These are phyloP conservation scores for Artibeus lituratus DNA, from an alignment of 2,797 vertebrate species.

Conservation along the genomic window DNA sequence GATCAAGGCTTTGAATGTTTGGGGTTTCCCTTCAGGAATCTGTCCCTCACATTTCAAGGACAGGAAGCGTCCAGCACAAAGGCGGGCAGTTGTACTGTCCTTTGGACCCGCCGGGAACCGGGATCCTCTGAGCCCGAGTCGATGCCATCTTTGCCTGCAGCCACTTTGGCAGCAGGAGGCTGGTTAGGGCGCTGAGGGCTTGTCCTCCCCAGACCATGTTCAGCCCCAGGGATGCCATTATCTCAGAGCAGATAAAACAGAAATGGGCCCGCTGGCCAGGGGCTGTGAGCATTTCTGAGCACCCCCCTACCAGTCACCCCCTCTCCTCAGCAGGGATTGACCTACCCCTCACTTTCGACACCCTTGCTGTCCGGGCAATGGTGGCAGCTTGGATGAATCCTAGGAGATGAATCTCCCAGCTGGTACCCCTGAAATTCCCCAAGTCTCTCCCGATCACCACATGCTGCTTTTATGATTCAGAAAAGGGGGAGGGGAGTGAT, in stretches of 20 bases:
- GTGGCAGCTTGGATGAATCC: not conserved
- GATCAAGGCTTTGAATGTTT: not conserved
- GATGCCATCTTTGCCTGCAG: not conserved
- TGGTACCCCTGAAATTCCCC: not conserved
- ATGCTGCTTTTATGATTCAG: not conserved
- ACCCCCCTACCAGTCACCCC: not conserved
- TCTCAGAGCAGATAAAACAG: not conserved
- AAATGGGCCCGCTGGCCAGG: not conserved
- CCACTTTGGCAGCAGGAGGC: accelerated
- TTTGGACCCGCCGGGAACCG: not conserved
- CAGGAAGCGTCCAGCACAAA: not conserved
- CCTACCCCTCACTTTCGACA: not conserved
- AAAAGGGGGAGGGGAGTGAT: not conserved
- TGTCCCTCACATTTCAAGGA: not conserved
- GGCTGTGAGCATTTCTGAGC: not conserved
- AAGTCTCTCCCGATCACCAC: not conserved
- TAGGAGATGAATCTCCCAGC: not conserved
- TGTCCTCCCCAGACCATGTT: not conserved
- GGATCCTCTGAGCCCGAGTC: accelerated
- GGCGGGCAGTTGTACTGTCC: no score
- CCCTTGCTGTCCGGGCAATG: not conserved
- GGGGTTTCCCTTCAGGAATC: not conserved
- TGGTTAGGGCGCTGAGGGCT: not conserved
- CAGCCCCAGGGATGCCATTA: not conserved
- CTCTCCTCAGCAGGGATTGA: not conserved